These are phyloP conservation scores for Megalops atlanticus DNA, from an alignment of 2,113 vertebrate genomes.

Conservation along the genomic window DNA sequence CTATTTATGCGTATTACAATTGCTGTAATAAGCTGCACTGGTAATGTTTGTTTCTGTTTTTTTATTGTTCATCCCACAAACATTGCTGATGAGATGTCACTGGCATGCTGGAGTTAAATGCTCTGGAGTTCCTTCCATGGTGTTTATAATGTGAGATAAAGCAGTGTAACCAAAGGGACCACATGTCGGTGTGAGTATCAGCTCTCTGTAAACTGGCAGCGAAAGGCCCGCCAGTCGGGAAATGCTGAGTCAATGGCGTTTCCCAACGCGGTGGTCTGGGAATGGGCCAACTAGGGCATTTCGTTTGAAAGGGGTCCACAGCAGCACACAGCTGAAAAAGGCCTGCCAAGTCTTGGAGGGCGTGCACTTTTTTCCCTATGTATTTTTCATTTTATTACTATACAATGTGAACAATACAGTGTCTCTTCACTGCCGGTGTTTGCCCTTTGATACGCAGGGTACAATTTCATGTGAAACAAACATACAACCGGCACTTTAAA, in stretches of 20 bases:
- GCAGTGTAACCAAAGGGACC: neutral
- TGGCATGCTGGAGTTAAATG: neutral
- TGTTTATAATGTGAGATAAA: constrained; percentile 1
- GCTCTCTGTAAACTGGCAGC: neutral
- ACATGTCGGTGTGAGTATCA: constrained; percentile 1
- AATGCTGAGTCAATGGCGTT: constrained; percentile 15
- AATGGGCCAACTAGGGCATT: constrained; percentile 29
- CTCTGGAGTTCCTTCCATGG: neutral
- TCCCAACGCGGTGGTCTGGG: constrained; percentile 18
- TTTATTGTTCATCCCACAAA: neutral
- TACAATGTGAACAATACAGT: neutral
- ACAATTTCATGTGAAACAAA: too few relatives aligned
- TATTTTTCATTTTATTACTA: neutral
- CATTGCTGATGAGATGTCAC: neutral
- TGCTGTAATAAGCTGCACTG: neutral
- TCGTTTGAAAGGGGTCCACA: neutral
- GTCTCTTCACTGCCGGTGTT: neutral
- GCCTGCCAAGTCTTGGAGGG: neutral
- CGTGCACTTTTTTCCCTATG: neutral
- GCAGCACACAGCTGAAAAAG: neutral
- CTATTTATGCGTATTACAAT: neutral
- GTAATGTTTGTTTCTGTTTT: neutral
- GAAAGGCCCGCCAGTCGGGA: neutral
- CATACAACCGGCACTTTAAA: too few relatives aligned
- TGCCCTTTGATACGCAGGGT: neutral